These are phyloP conservation scores for Pterostichus niger DNA, from an alignment of 2,888 invertebrate genomes.

Conservation along the genomic window DNA sequence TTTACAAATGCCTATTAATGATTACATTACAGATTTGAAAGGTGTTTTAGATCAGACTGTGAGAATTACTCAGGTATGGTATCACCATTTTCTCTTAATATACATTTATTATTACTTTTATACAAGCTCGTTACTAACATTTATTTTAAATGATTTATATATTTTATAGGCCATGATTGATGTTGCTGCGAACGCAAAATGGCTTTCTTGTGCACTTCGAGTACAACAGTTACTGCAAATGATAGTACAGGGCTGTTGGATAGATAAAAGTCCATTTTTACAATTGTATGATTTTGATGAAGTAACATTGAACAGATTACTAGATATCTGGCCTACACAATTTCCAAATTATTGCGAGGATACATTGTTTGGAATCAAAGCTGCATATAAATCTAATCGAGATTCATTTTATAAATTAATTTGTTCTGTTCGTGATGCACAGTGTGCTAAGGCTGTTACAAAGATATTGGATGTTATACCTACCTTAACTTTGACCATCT, in stretches of 20 bases:
- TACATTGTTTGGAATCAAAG: slow-evolving; percentile 18
- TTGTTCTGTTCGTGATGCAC: neutral
- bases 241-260: slow-evolving; percentile 94
- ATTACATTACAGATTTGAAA: slow-evolving; percentile 97
- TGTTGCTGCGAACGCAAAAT: slow-evolving; percentile 93
- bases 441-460: slow-evolving; percentile 7
- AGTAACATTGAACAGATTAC: slow-evolving; percentile 82
- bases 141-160: too few relatives aligned
- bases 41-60: slow-evolving; percentile 98
- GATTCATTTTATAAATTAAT: slow-evolving; percentile 70
- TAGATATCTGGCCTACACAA: slow-evolving; percentile 76
- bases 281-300: slow-evolving; percentile 88
- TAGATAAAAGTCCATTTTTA: slow-evolving; percentile 86
- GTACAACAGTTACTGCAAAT: slow-evolving; percentile 92
- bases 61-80: slow-evolving; percentile 90
- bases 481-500: slow-evolving; percentile 1
- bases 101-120: slow-evolving; percentile 32
- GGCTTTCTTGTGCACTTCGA: slow-evolving; percentile 89
- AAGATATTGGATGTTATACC: slow-evolving; percentile 50
- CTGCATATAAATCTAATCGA: slow-evolving; percentile 73
- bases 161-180: slow-evolving; percentile 94
- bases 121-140: too few relatives aligned
- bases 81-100: slow-evolving; percentile 66
- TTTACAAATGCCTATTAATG: slow-evolving; percentile 90
- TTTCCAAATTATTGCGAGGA: slow-evolving; percentile 23